Evolutionary conservation across 1,140 invertebrate genomes (phyloP).

Genomic region (Coelopa frigida): DNA sequence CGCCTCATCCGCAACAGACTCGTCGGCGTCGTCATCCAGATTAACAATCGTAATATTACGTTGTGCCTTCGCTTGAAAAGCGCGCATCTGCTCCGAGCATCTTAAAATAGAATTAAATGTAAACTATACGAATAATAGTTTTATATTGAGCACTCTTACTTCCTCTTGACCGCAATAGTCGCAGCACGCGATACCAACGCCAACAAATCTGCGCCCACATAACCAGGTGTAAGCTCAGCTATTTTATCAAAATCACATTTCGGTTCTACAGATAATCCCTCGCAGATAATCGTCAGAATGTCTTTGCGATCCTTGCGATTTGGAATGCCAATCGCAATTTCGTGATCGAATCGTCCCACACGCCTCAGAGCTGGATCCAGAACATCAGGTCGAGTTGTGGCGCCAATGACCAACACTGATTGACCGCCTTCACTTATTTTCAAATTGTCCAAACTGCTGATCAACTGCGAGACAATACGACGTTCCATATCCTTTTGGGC

Average conservation of each 20-base stretch:
- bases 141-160: slow-evolving; percentile 14
- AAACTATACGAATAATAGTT: neutral
- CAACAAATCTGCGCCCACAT: slow-evolving; percentile 90
- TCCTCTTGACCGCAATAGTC: slow-evolving; percentile 68
- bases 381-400: slow-evolving; percentile 88
- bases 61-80: slow-evolving; percentile 13
- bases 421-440: slow-evolving; percentile 54
- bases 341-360: slow-evolving; percentile 86
- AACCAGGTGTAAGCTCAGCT: slow-evolving; percentile 87
- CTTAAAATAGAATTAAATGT: slow-evolving; percentile 11
- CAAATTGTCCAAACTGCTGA: slow-evolving; percentile 80
- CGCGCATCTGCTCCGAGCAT: slow-evolving; percentile 33
- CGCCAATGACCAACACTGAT: slow-evolving; percentile 83
- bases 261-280: slow-evolving; percentile 58
- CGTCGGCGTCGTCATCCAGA: slow-evolving; percentile 31
- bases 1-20: too few species aligned
- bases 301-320: slow-evolving; percentile 69
- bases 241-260: slow-evolving; percentile 65
- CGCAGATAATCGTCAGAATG: slow-evolving; percentile 67
- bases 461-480: slow-evolving; percentile 86
- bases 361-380: slow-evolving; percentile 88
- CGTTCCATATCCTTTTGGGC: slow-evolving; percentile 92
- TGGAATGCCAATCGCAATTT: slow-evolving; percentile 90
- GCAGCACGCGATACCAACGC: slow-evolving; percentile 81
- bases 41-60: slow-evolving; percentile 37